phyloP scores from a whole-genome alignment of 2,888 invertebrate genomes.

The Cistogaster globosa region DNA sequence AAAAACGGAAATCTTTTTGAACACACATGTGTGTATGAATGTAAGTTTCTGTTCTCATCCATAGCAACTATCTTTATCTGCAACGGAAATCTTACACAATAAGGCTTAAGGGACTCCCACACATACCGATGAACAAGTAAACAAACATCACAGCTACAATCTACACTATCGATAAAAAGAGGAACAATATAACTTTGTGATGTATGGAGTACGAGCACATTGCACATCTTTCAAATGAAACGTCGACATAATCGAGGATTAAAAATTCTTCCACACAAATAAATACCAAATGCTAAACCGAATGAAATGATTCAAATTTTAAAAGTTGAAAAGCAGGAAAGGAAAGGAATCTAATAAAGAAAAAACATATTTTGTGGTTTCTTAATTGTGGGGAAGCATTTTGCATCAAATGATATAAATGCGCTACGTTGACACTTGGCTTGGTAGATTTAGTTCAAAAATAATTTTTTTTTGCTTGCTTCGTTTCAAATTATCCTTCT shows the following conservation, averaged over 20 bases:
- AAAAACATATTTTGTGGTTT: constrained; percentile 15
- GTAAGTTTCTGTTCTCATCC: constrained; percentile 37
- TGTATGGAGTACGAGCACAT: neutral
- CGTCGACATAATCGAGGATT: neutral
- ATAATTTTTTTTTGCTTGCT: constrained; percentile 6
- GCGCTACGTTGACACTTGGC: constrained; percentile 50
- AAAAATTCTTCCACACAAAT: neutral
- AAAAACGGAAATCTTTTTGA: neutral
- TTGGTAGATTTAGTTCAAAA: neutral
- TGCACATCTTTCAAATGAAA: neutral
- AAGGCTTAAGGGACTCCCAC: constrained; percentile 5
- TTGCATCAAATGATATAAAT: constrained; percentile 65
- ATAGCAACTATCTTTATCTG: constrained; percentile 60
- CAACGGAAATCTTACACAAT: constrained; percentile 48
- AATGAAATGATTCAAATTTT: neutral
- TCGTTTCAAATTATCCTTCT: neutral
- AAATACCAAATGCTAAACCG: constrained; percentile 4
- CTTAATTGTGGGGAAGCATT: constrained; percentile 14
- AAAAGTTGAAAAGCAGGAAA: neutral
- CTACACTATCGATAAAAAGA: constrained; percentile 17
- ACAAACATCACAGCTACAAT: constrained; percentile 27
- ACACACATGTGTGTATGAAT: neutral
- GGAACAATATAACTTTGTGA: constrained; percentile 24
- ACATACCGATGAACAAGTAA: neutral
- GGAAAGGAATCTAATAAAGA: constrained; percentile 3